Conservation (phyloP, 2,888 invertebrate genomes). For the Dynastes tityus region DNA sequence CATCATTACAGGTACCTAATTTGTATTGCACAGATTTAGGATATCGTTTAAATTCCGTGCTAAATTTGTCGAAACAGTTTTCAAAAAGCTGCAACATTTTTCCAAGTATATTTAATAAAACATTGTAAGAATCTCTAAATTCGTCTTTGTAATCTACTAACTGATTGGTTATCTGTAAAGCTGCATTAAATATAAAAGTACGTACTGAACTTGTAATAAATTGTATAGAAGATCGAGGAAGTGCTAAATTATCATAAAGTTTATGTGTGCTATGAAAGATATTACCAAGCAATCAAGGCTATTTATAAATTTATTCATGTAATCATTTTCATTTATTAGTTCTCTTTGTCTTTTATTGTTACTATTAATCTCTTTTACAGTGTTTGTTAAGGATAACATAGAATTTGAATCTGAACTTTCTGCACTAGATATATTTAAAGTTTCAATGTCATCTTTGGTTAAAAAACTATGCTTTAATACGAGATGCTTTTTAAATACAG, state of each 20-base stretch:
- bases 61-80: too few relatives aligned
- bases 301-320: neutral
- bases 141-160: neutral
- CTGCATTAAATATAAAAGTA: neutral
- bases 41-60: too few relatives aligned
- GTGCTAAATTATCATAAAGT: constrained; percentile 2
- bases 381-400: neutral
- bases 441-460: neutral
- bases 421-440: neutral
- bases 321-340: neutral
- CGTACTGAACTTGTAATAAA: neutral
- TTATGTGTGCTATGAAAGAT: neutral
- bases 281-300: neutral
- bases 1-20: constrained; percentile 21
- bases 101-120: too few relatives aligned
- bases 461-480: neutral
- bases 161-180: neutral
- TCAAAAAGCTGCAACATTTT: too few relatives aligned
- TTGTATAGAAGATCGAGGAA: constrained; percentile 20
- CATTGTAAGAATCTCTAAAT: too few relatives aligned
- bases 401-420: too few relatives aligned
- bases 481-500: constrained; percentile 20
- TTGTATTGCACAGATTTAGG: neutral
- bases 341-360: neutral
- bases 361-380: neutral